Evolutionary conservation across 2,797 vertebrate species (phyloP).

Genomic region (Tympanoctomys barrerae): DNA sequence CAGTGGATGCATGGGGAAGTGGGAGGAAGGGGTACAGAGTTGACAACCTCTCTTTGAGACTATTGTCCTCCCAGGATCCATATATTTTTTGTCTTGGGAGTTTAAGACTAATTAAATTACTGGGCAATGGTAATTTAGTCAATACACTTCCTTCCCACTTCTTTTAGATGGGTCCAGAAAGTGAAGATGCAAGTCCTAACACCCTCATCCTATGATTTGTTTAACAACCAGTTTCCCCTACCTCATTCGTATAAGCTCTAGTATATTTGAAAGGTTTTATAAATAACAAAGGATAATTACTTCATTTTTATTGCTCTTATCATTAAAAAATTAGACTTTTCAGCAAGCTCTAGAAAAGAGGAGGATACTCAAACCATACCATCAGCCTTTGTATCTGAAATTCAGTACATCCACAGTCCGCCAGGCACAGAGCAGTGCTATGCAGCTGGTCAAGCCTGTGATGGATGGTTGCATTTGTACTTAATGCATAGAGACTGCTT

Average conservation of each 20-base stretch:
- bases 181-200: neutral
- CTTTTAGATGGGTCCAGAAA: neutral
- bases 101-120: neutral
- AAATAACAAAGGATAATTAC: neutral
- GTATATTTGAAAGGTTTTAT: neutral
- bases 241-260: neutral
- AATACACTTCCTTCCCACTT: neutral
- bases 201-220: neutral
- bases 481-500: neutral
- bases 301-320: neutral
- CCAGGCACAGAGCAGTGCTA: neutral
- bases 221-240: neutral
- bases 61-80: rapidly evolving
- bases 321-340: neutral
- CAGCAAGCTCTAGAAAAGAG: neutral
- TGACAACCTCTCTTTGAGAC: neutral
- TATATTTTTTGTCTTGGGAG: neutral
- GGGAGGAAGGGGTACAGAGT: too few species aligned
- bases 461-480: neutral
- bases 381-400: neutral
- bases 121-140: too few species aligned
- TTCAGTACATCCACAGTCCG: neutral
- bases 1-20: too few species aligned
- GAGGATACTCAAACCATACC: neutral
- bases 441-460: neutral